A percentile compares a stretch with the other conserved stretches of the same genome.
phyloP scores from a whole-genome alignment of 2,113 vertebrate genomes.

The Acrocephalus arundinaceus region DNA sequence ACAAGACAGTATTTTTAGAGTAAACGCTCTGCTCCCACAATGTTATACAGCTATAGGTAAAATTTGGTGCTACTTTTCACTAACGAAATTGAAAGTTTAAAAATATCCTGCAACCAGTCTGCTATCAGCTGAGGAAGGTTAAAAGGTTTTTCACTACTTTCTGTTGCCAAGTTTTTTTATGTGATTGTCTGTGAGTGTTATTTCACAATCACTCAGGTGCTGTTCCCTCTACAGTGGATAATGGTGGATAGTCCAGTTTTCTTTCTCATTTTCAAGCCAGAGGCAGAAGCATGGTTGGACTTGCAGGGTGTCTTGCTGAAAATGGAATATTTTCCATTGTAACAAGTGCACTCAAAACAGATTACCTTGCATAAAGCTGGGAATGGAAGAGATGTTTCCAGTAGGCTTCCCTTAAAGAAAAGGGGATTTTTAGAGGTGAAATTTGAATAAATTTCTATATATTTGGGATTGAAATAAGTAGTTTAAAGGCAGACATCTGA shows the following conservation, averaged over 20 bases:
- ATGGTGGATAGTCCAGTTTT: not conserved
- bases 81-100: not conserved
- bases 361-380: not conserved
- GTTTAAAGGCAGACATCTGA: not conserved
- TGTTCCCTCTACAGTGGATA: not conserved
- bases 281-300: not conserved
- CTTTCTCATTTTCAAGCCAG: not conserved
- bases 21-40: not conserved
- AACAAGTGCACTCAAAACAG: not conserved
- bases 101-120: not conserved
- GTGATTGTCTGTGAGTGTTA: not conserved
- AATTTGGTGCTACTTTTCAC: not conserved
- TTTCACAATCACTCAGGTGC: not conserved
- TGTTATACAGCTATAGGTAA: not conserved
- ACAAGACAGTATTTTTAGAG: not conserved
- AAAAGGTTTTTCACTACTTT: not conserved
- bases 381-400: not conserved
- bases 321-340: not conserved
- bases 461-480: not conserved
- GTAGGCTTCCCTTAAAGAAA: not conserved
- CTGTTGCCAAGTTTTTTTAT: not conserved
- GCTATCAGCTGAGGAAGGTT: not conserved
- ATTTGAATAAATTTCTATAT: not conserved
- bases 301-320: not conserved
- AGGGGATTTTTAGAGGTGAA: not conserved